Evolutionary conservation across 2,113 vertebrate genomes (phyloP), one percentile per base, ranked within the genome.

Genomic region (Gobius niger): DNA sequence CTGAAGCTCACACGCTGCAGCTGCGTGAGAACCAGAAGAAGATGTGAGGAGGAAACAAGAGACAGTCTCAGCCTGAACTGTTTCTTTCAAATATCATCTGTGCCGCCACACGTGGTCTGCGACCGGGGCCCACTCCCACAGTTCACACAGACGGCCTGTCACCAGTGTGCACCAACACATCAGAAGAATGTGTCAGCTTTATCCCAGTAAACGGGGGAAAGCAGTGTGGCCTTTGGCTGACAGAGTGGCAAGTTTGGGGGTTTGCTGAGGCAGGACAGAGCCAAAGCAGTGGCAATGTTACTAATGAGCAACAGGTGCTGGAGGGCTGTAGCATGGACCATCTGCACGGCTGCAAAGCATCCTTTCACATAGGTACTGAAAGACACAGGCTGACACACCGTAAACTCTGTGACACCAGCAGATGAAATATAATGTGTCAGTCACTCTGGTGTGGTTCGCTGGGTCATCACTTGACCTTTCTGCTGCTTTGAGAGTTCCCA

Each of bases 251-350:
- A 72, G 69, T 46, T 51, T 5, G 34, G 63, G 71, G 69, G 73
- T 68, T 59, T 68, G 53, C 57, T 64, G 71, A 75, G 73, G 72
- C 79, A 76, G 68, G 75, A 78, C 67, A 70, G 82, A 81, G 77
- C 65, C 74, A 76, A 78, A 65, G 81, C 82, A 65, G 81, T 84
- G 80, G 81, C 82, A 80, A 86, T 41, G 63, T 90, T 88, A 86
- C 87, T 91, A 90, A 91, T 91, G 85, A 87, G 83, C 80, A 87
- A 90, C 89, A 90, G 91, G 88, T 92, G 91, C 73, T 76, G 47
- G 70, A 68, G 73, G 76, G 79, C 71, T 77, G 78, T 12, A 63
- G 85, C 81, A 67, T 80, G 82, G 84, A 75, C 85, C 85, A 88
- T 85, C 84, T 88, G 81, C 66, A 79, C 59, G 1, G 24, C 85